Evolutionary conservation across 2,888 invertebrate genomes (phyloP), one percentile per base, ranked within the genome.

Genomic region (Halictus quadricinctus): DNA sequence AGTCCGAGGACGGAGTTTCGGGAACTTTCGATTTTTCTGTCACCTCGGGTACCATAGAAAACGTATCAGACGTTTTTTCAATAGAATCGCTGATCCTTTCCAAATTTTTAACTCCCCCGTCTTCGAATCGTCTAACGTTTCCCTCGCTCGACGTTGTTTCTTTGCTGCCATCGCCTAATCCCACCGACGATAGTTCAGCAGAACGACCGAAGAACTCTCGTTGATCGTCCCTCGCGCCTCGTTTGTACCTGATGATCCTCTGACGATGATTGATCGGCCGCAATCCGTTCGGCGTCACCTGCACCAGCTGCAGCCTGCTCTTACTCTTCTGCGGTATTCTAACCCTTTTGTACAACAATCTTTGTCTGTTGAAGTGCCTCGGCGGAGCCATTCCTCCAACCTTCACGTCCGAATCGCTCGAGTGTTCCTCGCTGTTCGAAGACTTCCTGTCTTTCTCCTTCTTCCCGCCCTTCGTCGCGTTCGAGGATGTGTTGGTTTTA

Each of bases 181-280:
- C 74, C 6, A 12, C 6, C 8, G 70, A 77, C 10, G 46, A 15
- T 29, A 60, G 15, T 25, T 75, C 82, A 0, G n/a, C 12, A 2
- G 74, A 80, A 29, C 15, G n/a, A 2, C 50, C 60, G 8, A 25
- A 29, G 6, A 25, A 72, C 48, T 58, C 29, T 15, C 69, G 69
- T 0, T n/a, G 50, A 3, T 50, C 58, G 8, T 79, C 41, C 3
- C 8, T 46, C 36, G 66, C 18, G 18, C 81, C 85, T 29, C 89
- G 66, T 36, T 88, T 90, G 3, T 80, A 82, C 58, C 88, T 76
- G 13, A 81, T 81, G 74, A 90, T 69, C 6, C 81, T 83, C 25
- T 80, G 86, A 18, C 83, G 85, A 64, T 70, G 85, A 46, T 72
- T 82, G 10, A 79, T 73, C 0, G 81, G 79, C 25, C 83, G 76